Evolutionary conservation across 1,140 invertebrate species (phyloP).

Genomic region (Meloidogyne hapla): DNA sequence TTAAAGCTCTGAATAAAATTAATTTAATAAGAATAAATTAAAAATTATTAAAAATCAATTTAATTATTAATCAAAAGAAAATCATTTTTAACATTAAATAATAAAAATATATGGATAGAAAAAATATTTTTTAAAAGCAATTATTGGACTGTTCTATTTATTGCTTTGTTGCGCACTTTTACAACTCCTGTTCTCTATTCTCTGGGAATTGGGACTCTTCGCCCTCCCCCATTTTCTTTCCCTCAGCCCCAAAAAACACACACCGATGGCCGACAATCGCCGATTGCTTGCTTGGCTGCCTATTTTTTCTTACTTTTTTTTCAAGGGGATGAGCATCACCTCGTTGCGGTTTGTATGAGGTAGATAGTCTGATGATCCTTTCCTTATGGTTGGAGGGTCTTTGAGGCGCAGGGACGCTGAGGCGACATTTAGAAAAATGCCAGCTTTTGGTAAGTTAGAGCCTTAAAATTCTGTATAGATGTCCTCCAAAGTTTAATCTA

Average conservation of each 20-base stretch:
- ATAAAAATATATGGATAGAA: neutral
- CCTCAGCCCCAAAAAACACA: too few relatives aligned
- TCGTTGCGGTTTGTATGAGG: neutral
- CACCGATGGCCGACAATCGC: neutral
- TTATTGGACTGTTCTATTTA: neutral
- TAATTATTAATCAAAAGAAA: too few relatives aligned
- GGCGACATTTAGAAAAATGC: neutral
- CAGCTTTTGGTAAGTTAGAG: neutral
- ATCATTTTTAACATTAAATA: neutral
- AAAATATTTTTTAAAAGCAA: neutral
- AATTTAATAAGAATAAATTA: too few relatives aligned
- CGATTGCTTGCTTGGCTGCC: conserved; percentile 1
- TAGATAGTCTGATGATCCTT: neutral
- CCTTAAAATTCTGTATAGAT: neutral
- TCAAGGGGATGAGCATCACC: neutral
- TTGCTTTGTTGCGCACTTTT: conserved; percentile 4
- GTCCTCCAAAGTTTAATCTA: neutral
- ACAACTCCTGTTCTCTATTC: neutral
- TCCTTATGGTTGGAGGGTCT: neutral
- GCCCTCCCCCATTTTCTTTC: neutral
- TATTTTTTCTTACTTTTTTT: neutral
- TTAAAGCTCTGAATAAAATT: too few relatives aligned
- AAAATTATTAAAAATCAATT: too few relatives aligned
- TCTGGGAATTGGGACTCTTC: neutral
- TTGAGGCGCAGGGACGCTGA: neutral